These are phyloP conservation scores for Stenolophus ochropezus DNA, from an alignment of 2,888 invertebrate genomes.

Conservation along the genomic window DNA sequence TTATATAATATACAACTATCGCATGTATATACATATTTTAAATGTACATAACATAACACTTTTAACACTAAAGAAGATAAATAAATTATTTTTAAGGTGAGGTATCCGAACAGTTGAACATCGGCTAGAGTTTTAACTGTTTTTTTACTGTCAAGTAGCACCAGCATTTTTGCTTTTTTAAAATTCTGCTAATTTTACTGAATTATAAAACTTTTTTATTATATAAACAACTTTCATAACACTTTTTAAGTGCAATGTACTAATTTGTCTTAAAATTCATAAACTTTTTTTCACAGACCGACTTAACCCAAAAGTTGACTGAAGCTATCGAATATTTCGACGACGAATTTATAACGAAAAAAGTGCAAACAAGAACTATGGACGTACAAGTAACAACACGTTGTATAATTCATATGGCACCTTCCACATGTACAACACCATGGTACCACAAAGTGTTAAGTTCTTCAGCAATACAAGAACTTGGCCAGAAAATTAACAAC, in stretches of 20 bases:
- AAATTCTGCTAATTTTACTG: too few species aligned
- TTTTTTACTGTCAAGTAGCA: too few species aligned
- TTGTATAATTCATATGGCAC: background rate
- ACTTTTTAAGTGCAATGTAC: background rate
- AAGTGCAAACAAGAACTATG: background rate
- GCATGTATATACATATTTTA: too few species aligned
- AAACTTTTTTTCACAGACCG: background rate
- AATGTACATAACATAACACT: too few species aligned
- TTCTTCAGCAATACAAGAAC: background rate
- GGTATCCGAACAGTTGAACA: too few species aligned
- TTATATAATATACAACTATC: too few species aligned
- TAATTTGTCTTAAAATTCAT: background rate
- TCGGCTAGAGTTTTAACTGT: too few species aligned
- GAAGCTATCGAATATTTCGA: background rate
- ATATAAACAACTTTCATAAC: too few species aligned
- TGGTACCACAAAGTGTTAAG: constrained; percentile 1
- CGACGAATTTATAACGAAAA: background rate
- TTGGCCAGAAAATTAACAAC: background rate
- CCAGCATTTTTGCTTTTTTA: too few species aligned
- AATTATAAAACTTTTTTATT: too few species aligned
- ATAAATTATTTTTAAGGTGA: too few species aligned
- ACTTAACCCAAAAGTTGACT: background rate
- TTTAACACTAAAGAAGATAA: too few species aligned
- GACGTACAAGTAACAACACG: background rate
- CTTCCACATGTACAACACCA: background rate